These are phyloP conservation scores for Paracanthobrama guichenoti DNA, from an alignment of 2,113 vertebrate genomes.

Conservation along the genomic window DNA sequence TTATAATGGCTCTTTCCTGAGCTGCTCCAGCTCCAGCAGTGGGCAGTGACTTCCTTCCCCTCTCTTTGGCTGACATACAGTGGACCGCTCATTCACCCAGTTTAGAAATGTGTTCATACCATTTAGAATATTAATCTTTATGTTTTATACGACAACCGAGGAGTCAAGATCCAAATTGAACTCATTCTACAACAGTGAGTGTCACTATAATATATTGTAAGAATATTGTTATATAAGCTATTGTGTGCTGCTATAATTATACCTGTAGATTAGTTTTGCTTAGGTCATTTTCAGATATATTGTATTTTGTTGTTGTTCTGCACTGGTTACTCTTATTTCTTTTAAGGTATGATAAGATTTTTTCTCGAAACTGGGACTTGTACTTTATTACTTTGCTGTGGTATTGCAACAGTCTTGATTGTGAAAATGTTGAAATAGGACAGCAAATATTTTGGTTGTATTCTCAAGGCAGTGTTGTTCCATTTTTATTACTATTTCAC, in stretches of 20 bases:
- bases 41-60: slow-evolving; percentile 62
- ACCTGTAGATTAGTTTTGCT: not conserved
- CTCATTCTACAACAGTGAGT: slow-evolving; percentile 64
- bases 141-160: not conserved
- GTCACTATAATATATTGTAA: too few species aligned
- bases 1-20: slow-evolving; percentile 45
- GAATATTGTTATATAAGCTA: too few species aligned
- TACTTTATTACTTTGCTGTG: not conserved
- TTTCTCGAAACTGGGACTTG: not conserved
- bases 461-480: not conserved
- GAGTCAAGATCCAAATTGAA: not conserved
- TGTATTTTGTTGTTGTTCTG: not conserved
- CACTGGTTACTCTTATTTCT: not conserved
- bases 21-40: not conserved
- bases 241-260: not conserved
- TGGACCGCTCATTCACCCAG: not conserved
- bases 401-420: not conserved
- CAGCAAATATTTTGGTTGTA: not conserved
- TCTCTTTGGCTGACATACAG: slow-evolving; percentile 31
- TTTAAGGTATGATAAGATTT: not conserved
- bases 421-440: not conserved
- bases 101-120: not conserved
- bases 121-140: slow-evolving; percentile 6
- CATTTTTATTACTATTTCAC: slow-evolving; percentile 33
- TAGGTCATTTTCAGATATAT: not conserved